Conservation (phyloP, 92 coral and sea anemone species). For the Nematostella vectensis region DNA sequence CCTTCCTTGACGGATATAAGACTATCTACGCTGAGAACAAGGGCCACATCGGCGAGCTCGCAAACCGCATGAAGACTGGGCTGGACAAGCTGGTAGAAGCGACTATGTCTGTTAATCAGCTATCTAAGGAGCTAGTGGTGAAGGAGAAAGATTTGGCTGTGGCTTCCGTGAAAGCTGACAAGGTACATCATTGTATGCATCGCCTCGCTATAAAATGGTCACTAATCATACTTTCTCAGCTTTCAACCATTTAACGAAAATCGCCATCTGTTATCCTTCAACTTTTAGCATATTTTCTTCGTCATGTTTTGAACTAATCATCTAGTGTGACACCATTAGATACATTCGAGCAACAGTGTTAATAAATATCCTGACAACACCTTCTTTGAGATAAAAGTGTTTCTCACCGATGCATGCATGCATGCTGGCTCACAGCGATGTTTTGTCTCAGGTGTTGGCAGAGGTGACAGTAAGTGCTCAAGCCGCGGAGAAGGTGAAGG, state of each 20-base stretch:
- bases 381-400: too few species aligned
- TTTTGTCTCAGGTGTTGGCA: slow-evolving; percentile 48
- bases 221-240: neutral
- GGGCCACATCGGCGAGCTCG: slow-evolving; percentile 66
- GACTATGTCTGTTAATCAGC: slow-evolving; percentile 61
- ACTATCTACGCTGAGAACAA: slow-evolving; percentile 66
- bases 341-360: too few species aligned
- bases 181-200: too few species aligned
- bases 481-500: slow-evolving; percentile 86
- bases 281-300: neutral
- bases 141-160: slow-evolving; percentile 79
- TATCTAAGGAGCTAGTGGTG: slow-evolving; percentile 67
- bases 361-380: too few species aligned
- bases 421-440: too few species aligned
- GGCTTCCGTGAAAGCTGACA: slow-evolving; percentile 80
- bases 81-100: slow-evolving; percentile 79
- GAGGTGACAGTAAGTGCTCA: slow-evolving; percentile 93
- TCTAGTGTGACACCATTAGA: too few species aligned
- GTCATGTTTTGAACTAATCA: too few species aligned
- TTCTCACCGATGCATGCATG: too few species aligned
- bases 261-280: too few species aligned
- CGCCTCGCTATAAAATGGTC: neutral
- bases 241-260: neutral
- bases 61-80: slow-evolving; percentile 82
- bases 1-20: slow-evolving; percentile 80